phyloP scores from a whole-genome alignment of 2,888 invertebrate genomes.

The Dynastes maya region DNA sequence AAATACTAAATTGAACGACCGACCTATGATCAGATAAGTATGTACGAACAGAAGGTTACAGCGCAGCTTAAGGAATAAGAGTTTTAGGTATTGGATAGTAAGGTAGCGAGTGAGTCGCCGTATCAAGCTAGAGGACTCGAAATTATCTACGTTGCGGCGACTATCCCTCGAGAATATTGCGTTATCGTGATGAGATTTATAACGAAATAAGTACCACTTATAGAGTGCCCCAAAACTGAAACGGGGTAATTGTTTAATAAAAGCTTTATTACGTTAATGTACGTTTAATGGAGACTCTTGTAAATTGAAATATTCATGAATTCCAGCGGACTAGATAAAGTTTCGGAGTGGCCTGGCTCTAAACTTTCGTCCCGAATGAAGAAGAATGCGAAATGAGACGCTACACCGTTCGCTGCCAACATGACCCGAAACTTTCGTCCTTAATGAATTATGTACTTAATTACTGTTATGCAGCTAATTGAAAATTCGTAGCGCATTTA shows the following conservation, averaged over 20 bases:
- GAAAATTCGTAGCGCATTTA: slow-evolving; percentile 14
- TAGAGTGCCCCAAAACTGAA: slow-evolving; percentile 41
- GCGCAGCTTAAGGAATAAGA: neutral
- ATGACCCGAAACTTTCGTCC: slow-evolving; percentile 14
- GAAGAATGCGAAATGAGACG: slow-evolving; percentile 34
- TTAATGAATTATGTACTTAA: slow-evolving; percentile 31
- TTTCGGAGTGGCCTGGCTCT: slow-evolving; percentile 8
- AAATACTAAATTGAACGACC: neutral
- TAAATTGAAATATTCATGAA: slow-evolving; percentile 44
- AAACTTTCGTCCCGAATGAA: slow-evolving; percentile 2
- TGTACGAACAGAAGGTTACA: neutral
- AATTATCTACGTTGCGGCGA: slow-evolving; percentile 28
- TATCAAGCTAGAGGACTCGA: slow-evolving; percentile 11
- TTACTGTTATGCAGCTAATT: slow-evolving; percentile 26
- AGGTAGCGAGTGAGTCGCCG: neutral
- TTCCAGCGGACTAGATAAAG: slow-evolving; percentile 34
- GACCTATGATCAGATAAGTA: slow-evolving; percentile 7
- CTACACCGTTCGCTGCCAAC: neutral
- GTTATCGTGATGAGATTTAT: slow-evolving; percentile 42
- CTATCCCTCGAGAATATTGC: slow-evolving; percentile 33
- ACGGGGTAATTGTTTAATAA: slow-evolving; percentile 43
- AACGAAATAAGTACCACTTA: slow-evolving; percentile 40
- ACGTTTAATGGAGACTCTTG: slow-evolving; percentile 37
- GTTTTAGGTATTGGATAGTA: neutral
- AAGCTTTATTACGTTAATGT: slow-evolving; percentile 39